Conservation (phyloP, 2,113 vertebrate species). For the Aythya baeri region DNA sequence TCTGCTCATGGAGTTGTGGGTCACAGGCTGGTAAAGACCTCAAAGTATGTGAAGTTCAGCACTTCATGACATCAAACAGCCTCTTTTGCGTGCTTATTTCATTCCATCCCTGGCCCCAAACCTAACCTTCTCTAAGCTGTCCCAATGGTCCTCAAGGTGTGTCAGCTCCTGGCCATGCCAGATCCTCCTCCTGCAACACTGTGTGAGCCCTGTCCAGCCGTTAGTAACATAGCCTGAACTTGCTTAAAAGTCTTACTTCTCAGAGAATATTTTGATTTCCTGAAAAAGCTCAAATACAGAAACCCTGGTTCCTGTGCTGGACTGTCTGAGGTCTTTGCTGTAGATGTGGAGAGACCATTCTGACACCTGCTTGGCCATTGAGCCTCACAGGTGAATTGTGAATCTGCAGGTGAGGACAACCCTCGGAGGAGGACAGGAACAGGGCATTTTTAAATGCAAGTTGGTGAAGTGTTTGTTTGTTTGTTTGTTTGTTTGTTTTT, state of each 20-base stretch:
- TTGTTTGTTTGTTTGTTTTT: too few species aligned
- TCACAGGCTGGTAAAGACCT: not conserved
- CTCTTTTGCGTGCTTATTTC: not conserved
- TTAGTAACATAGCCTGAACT: not conserved
- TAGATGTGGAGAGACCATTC: not conserved
- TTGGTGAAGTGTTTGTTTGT: too few species aligned
- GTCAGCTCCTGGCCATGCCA: not conserved
- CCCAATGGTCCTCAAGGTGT: accelerated
- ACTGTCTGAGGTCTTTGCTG: not conserved
- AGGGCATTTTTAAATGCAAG: not conserved
- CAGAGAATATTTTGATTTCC: not conserved
- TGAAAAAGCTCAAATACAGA: not conserved
- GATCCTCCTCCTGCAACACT: not conserved
- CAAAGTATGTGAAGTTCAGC: not conserved
- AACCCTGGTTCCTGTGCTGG: not conserved
- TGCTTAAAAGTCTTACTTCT: not conserved
- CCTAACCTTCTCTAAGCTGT: not conserved
- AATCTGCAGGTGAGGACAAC: not conserved
- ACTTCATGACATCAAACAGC: not conserved
- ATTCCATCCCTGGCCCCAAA: not conserved
- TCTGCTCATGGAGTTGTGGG: not conserved
- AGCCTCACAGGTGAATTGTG: not conserved
- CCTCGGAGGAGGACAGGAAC: not conserved
- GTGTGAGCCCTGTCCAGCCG: not conserved
- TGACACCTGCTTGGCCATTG: not conserved